Evolutionary conservation across 2,888 invertebrate genomes (phyloP), one percentile per base, ranked within the genome.

Genomic region (Agriopis aurantiaria): DNA sequence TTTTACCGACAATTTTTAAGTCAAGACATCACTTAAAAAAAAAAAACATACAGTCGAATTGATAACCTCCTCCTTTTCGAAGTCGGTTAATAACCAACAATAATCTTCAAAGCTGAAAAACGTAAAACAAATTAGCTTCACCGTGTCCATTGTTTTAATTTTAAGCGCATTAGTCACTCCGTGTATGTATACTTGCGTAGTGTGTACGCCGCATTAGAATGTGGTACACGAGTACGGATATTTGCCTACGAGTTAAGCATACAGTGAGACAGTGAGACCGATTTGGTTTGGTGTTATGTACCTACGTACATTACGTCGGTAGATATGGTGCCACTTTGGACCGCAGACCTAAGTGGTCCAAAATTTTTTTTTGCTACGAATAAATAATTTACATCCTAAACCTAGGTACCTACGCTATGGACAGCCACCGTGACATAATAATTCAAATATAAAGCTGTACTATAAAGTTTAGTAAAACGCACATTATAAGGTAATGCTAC

Each of bases 141-240:
- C 68, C 49, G 41, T 65, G 45, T 56, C 61, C 69, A 72, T 68
- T 75, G 72, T 73, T 49, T 45, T 45, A 52, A 52, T 62, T 52
- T 62, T 64, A 69, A 66, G 53, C 71, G 62, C 65, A 73, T 76
- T 75, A 72, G 73, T 76, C 76, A 76, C 69, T 58, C 11, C 11
- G 41, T 66, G 66, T 65, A 64, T n/a, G 56, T 68, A 66, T 74
- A 71, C 68, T 40, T 63, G 65, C 68, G 59, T 4, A 41, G 60
- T 67, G 48, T 53, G 64, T 65, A 65, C 45, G 17, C 55, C 63
- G 60, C 63, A 75, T 75, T 73, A 70, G 69, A 64, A 75, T 75
- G 60, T 73, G 49, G 51, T 66, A 68, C 49, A 43, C 64, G 64
- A 62, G 59, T 66, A 61, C 66, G 73, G 65, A 71, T 75, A 73